A percentile compares a stretch with the other conserved stretches of the same genome.
These are phyloP conservation scores for Propithecus coquereli DNA, from an alignment of 2,113 vertebrate species.

Conservation along the genomic window DNA sequence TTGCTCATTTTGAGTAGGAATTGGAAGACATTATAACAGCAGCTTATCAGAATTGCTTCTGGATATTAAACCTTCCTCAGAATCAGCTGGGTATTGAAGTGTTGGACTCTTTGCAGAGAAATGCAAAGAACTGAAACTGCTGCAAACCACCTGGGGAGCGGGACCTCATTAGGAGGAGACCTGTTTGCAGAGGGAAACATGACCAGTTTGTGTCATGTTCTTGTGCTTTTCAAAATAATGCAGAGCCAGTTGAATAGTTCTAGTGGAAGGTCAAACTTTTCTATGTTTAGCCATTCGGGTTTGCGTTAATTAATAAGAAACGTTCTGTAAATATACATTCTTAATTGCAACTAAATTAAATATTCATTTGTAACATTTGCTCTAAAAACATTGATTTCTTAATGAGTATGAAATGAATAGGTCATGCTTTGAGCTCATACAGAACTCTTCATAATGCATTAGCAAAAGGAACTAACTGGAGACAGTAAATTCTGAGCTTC, in stretches of 20 bases:
- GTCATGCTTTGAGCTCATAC: constrained; percentile 15
- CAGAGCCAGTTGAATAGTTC: not conserved
- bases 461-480: not conserved
- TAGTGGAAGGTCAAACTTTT: constrained; percentile 42
- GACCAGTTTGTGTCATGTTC: not conserved
- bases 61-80: not conserved
- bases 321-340: constrained; percentile 61
- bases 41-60: not conserved
- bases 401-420: constrained; percentile 61
- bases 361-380: constrained; percentile 74
- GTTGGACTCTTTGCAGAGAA: not conserved
- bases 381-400: constrained; percentile 68
- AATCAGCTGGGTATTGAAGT: not conserved
- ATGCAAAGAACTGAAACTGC: not conserved
- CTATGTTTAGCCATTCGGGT: constrained; percentile 6
- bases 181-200: not conserved
- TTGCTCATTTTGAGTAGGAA: not conserved
- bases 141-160: not conserved
- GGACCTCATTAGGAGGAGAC: constrained; percentile 37
- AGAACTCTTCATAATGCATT: not conserved
- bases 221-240: constrained; percentile 35
- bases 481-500: not conserved
- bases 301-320: constrained; percentile 63
- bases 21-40: not conserved
- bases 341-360: constrained; percentile 70